Base-by-base conservation (phyloP, 2,888 invertebrate genomes). In the Tetramorium bicarinatum region DNA sequence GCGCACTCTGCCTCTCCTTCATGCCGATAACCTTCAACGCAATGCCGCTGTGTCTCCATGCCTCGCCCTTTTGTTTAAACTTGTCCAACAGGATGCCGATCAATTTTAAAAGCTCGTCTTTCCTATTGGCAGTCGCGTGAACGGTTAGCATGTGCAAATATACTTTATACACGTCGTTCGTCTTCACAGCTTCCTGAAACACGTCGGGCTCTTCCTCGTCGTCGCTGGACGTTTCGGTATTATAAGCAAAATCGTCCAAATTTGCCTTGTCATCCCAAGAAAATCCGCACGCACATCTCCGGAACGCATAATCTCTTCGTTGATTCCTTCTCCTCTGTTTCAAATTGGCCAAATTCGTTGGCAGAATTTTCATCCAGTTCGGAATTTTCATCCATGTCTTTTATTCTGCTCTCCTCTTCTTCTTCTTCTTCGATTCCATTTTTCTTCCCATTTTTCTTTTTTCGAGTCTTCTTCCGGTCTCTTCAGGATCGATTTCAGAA, bases 141-240 rank as follows among this genome's bases (percentile, higher is more conserved):
- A 99, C 97, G 82, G 97, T 96, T 44, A 98, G 96, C 92, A 98
- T 96, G 74, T 97, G 97, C 2, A 96, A 95, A 94, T 98, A 98
- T 21, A 99, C 96, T 86, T 97, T 96, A 87, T 97, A 95, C 0
- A 97, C 96, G 90, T 99, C 99, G 94, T 98, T 99, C 92, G 96
- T 96, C 90, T 97, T 96, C 0, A 98, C 94, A 0, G 99, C n/a
- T n/a, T n/a, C n/a, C 86, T 97, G 96, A 44, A 99, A 96, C 0
- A 97, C 96, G 56, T 96, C n/a, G n/a, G n/a, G n/a, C n/a, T n/a
- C n/a, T n/a, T n/a, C n/a, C n/a, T n/a, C n/a, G n/a, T n/a, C n/a
- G n/a, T n/a, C n/a, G n/a, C n/a, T n/a, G n/a, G n/a, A n/a, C n/a
- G n/a, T n/a, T n/a, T n/a, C n/a, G n/a, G n/a, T n/a, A n/a, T n/a